phyloP scores from a whole-genome alignment of 1,140 invertebrate species.

The Octopus sinensis region DNA sequence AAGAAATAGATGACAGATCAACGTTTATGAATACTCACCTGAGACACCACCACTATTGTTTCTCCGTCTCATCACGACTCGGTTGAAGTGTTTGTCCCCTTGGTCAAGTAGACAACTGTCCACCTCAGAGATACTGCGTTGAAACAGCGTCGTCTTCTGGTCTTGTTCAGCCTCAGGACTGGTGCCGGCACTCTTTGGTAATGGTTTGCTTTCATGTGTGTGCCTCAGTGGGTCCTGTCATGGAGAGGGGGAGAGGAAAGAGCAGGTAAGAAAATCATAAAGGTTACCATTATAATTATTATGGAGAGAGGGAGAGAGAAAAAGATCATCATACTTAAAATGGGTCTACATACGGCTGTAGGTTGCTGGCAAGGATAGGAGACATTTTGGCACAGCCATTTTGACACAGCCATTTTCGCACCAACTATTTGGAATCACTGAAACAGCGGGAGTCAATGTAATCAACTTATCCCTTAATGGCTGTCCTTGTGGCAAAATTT shows the following conservation, averaged over 20 bases:
- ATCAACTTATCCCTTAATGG: too few relatives aligned
- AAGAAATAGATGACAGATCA: neutral
- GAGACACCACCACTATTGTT: constrained; percentile 71
- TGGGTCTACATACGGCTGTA: too few relatives aligned
- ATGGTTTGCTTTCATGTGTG: constrained; percentile 28
- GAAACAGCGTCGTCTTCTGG: constrained; percentile 64
- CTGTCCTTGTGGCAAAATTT: too few relatives aligned
- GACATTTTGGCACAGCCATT: too few relatives aligned
- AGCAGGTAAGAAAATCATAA: too few relatives aligned
- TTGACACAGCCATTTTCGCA: too few relatives aligned
- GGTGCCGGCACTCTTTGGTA: constrained; percentile 48
- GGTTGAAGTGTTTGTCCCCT: constrained; percentile 3
- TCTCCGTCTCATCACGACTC: constrained; percentile 62
- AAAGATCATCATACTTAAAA: too few relatives aligned
- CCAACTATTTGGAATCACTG: too few relatives aligned
- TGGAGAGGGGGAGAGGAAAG: neutral
- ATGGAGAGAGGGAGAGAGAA: too few relatives aligned
- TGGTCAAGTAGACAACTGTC: constrained; percentile 40
- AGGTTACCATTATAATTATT: too few relatives aligned
- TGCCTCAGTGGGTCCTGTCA: constrained; percentile 4
- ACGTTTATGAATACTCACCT: constrained; percentile 53
- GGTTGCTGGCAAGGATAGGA: too few relatives aligned
- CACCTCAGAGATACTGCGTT: constrained; percentile 67
- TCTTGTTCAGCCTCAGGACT: constrained; percentile 52
- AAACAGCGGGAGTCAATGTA: too few relatives aligned